phyloP scores from a whole-genome alignment of 2,888 invertebrate genomes.

The Habrosyne pyritoides region DNA sequence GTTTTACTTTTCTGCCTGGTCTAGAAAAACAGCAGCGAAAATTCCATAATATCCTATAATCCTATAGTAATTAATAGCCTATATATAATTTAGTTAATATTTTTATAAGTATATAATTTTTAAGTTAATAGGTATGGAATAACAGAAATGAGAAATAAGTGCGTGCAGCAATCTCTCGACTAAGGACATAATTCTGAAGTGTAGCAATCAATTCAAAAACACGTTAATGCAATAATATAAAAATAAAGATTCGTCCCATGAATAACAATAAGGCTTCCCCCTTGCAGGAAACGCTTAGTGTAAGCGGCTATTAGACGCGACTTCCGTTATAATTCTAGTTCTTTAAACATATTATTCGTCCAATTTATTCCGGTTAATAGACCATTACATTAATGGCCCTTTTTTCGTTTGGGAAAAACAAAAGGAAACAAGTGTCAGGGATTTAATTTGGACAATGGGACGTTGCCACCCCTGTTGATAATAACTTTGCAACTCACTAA shows the following conservation, averaged over 20 bases:
- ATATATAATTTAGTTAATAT: too few relatives aligned
- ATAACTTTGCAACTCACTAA: slow-evolving; percentile 62
- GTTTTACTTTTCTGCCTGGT: too few relatives aligned
- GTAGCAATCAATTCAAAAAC: slow-evolving; percentile 39
- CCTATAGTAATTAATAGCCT: too few relatives aligned
- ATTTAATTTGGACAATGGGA: slow-evolving; percentile 47
- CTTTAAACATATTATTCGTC: slow-evolving; percentile 40
- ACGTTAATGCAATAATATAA: slow-evolving; percentile 34
- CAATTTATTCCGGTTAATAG: slow-evolving; percentile 40
- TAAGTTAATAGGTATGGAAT: too few relatives aligned
- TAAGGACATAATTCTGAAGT: slow-evolving; percentile 45
- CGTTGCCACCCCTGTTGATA: slow-evolving; percentile 66
- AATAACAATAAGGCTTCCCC: slow-evolving; percentile 58
- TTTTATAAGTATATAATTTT: too few relatives aligned
- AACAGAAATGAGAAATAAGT: not conserved
- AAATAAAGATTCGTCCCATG: slow-evolving; percentile 49
- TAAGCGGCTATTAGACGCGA: slow-evolving; percentile 47
- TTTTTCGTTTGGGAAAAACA: slow-evolving; percentile 31
- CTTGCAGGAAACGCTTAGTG: slow-evolving; percentile 49
- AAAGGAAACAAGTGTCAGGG: slow-evolving; percentile 41
- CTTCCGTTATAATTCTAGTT: slow-evolving; percentile 59
- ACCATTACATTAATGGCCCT: slow-evolving; percentile 31
- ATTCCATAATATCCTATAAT: too few relatives aligned
- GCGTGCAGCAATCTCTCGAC: not conserved
- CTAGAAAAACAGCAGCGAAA: too few relatives aligned